Evolutionary conservation across 2,113 vertebrate genomes (phyloP).

Genomic region (Microcebus griseorufus): DNA sequence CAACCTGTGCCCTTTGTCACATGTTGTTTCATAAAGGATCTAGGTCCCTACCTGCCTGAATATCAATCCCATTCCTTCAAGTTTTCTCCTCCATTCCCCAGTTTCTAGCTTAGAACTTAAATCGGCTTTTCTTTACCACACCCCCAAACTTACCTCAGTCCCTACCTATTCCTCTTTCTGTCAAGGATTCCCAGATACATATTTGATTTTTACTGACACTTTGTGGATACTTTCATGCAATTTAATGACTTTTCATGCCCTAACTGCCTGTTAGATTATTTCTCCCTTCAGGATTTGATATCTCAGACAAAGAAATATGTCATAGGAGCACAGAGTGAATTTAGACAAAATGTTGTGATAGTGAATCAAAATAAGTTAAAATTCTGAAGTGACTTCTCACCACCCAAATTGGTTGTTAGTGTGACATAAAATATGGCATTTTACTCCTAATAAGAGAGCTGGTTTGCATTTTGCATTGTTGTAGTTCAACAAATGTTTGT

Average conservation of each 20-base stretch:
- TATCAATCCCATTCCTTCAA: not conserved
- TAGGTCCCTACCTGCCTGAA: not conserved
- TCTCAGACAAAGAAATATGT: constrained; percentile 21
- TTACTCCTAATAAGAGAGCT: constrained; percentile 59
- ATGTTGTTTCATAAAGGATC: not conserved
- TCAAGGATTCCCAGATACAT: not conserved
- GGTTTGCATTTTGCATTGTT: constrained; percentile 67
- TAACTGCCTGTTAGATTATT: constrained; percentile 15
- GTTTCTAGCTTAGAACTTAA: not conserved
- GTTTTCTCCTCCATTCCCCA: not conserved
- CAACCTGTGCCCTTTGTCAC: not conserved
- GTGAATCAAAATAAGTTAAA: constrained; percentile 29
- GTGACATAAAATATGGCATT: constrained; percentile 58
- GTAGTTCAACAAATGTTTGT: constrained; percentile 51
- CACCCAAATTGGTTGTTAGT: constrained; percentile 60
- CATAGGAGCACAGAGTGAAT: not conserved
- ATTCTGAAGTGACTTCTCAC: constrained; percentile 2
- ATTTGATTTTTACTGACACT: constrained; percentile 21
- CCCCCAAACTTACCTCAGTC: not conserved
- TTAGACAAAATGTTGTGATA: not conserved
- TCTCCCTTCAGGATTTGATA: constrained; percentile 18
- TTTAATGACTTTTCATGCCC: constrained; percentile 7
- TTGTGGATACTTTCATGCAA: constrained; percentile 6
- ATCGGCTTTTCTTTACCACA: not conserved
- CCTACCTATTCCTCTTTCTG: not conserved